A percentile compares a stretch with the other conserved stretches of the same genome.
Conservation (phyloP, 2,888 invertebrate species). For the Caenorhabditis sulstoni region DNA sequence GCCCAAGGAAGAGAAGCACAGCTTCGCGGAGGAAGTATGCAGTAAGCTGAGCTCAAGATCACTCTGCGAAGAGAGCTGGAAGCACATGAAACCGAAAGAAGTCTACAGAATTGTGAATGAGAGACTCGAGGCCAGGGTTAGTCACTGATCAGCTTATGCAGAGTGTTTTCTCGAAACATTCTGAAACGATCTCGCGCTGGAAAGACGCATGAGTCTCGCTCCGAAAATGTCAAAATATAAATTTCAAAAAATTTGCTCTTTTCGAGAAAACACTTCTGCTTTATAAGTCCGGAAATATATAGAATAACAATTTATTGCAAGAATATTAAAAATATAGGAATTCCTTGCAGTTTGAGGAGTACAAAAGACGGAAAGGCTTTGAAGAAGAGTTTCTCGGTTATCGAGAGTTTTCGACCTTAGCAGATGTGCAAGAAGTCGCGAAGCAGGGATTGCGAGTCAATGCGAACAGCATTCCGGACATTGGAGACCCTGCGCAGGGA, state of each 20-base stretch:
- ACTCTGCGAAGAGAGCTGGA: slow-evolving; percentile 16
- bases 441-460: slow-evolving; percentile 13
- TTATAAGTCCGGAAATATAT: no score
- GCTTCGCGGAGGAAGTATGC: no score
- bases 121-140: slow-evolving; percentile 2
- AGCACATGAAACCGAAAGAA: neutral
- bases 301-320: neutral
- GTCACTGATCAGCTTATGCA: no score
- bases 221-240: no score
- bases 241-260: no score
- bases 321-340: slow-evolving; percentile 17
- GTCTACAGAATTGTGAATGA: slow-evolving; percentile 13
- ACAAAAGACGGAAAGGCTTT: neutral
- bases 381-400: slow-evolving; percentile 14
- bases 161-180: no score
- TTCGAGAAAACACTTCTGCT: no score
- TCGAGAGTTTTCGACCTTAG: slow-evolving; percentile 20
- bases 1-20: neutral
- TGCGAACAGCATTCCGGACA: slow-evolving; percentile 15
- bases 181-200: no score
- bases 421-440: neutral
- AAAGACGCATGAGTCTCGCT: no score
- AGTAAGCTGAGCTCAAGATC: neutral
- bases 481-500: slow-evolving; percentile 41
- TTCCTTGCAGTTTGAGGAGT: neutral